phyloP scores from a whole-genome alignment of 2,888 invertebrate genomes.

The Zootermopsis nevadensis region DNA sequence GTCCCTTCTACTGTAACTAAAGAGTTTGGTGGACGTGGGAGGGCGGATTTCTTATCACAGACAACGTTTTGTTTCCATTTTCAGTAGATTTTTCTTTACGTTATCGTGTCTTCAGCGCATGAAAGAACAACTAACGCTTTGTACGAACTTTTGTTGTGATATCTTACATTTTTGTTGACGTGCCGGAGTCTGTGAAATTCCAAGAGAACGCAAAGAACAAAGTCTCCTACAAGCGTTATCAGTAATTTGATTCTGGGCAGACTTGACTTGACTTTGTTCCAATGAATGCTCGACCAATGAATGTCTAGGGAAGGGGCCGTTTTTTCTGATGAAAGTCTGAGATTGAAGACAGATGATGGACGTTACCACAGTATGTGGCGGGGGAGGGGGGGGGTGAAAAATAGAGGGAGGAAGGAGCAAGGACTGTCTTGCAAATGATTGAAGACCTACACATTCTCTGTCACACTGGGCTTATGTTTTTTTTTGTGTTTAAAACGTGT shows the following conservation, averaged over 20 bases:
- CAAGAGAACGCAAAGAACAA: background rate
- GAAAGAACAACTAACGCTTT: background rate
- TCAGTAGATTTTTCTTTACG: too few relatives aligned
- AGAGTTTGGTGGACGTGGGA: too few relatives aligned
- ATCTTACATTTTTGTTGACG: background rate
- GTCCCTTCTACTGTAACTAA: too few relatives aligned
- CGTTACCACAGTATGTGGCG: slow-evolving; percentile 22
- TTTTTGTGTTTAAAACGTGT: slow-evolving; percentile 15
- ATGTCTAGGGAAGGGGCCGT: background rate
- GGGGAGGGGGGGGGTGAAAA: background rate
- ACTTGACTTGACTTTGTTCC: background rate
- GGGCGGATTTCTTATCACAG: too few relatives aligned
- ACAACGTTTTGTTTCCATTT: too few relatives aligned
- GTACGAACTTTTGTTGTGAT: slow-evolving; percentile 6
- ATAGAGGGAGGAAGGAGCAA: background rate
- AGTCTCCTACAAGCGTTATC: slow-evolving; percentile 18
- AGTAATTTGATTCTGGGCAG: slow-evolving; percentile 36
- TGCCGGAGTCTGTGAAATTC: background rate
- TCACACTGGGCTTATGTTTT: background rate
- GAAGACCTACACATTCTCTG: slow-evolving; percentile 33
- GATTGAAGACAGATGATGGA: slow-evolving; percentile 41
- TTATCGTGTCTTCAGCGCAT: background rate
- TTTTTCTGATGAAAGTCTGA: slow-evolving; percentile 28
- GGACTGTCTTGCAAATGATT: slow-evolving; percentile 41
- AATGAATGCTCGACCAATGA: background rate